These are phyloP conservation scores for Todus mexicanus DNA, from an alignment of 2,797 vertebrate genomes.

Conservation along the genomic window DNA sequence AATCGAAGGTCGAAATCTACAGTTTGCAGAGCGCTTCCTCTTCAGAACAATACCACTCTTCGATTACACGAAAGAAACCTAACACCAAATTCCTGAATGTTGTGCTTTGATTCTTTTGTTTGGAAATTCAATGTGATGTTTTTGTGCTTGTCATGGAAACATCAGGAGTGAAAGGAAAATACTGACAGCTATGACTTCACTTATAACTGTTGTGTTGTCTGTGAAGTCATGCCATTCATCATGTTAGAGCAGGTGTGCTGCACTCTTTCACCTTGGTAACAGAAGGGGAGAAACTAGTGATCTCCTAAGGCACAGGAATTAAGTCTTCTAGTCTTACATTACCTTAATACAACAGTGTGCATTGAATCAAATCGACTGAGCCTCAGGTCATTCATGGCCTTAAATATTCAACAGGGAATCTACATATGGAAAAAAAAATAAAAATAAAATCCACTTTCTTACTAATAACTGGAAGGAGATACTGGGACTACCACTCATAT, in stretches of 20 bases:
- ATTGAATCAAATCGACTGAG: background rate
- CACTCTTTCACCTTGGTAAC: background rate
- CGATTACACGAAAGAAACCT: background rate
- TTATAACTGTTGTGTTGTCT: background rate
- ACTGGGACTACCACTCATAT: background rate
- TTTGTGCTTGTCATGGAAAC: background rate
- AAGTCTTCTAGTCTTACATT: background rate
- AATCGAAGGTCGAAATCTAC: background rate
- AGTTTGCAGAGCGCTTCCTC: background rate
- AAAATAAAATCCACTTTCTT: background rate
- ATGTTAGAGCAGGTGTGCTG: background rate
- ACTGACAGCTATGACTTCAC: background rate
- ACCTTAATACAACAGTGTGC: background rate
- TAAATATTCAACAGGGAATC: background rate
- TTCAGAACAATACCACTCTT: background rate
- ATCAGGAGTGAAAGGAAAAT: background rate
- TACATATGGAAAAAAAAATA: background rate
- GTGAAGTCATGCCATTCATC: background rate
- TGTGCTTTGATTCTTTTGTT: background rate
- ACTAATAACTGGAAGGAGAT: background rate
- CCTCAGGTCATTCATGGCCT: background rate
- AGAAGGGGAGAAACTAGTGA: background rate
- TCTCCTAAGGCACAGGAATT: background rate
- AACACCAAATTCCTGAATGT: background rate
- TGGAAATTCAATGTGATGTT: background rate